Conservation (phyloP, 2,888 invertebrate genomes). For the Mactromeris polynyma region DNA sequence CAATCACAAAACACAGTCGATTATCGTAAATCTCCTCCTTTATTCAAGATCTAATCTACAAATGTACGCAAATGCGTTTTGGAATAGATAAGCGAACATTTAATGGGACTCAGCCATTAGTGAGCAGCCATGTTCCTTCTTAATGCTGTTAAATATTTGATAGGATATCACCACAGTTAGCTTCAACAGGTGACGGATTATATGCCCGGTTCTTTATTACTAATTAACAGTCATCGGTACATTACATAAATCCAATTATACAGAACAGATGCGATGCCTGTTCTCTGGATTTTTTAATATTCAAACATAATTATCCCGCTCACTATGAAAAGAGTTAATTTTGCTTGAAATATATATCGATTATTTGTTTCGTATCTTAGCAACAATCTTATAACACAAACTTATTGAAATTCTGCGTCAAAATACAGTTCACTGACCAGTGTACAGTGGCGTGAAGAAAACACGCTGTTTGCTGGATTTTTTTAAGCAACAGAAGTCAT, state of each 20-base stretch:
- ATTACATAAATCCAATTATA: slow-evolving; percentile 13
- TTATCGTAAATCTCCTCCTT: background rate
- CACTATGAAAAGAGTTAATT: too few species aligned
- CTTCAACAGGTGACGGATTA: slow-evolving; percentile 6
- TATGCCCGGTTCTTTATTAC: background rate
- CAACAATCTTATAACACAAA: too few species aligned
- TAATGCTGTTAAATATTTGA: slow-evolving; percentile 8
- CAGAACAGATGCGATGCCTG: background rate
- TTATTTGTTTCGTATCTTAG: too few species aligned
- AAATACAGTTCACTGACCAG: too few species aligned
- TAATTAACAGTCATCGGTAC: background rate
- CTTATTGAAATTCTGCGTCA: too few species aligned
- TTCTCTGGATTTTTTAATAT: background rate
- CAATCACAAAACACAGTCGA: background rate
- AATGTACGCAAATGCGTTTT: background rate
- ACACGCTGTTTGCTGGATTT: too few species aligned
- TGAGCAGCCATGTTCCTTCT: background rate
- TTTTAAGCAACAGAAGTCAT: too few species aligned
- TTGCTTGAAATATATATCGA: too few species aligned
- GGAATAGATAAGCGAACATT: background rate
- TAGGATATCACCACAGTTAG: background rate
- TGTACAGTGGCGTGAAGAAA: too few species aligned
- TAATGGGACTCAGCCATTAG: background rate
- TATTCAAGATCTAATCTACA: slow-evolving; percentile 4
- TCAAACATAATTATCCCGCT: background rate